phyloP scores from a whole-genome alignment of 2,888 invertebrate species.

The Listrodromus nycthemerus region DNA sequence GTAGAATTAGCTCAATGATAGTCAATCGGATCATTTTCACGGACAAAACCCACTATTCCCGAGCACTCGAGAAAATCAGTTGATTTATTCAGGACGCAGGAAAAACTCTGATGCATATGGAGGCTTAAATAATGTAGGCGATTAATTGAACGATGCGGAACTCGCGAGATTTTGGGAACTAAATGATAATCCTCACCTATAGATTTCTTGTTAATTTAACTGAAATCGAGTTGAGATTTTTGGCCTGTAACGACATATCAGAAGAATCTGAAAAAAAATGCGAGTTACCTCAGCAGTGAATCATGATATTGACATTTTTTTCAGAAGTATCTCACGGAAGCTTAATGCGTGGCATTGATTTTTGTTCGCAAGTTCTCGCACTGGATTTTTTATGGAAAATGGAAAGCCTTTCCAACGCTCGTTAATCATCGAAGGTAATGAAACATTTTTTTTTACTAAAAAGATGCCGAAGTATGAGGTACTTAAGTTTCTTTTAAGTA shows the following conservation, averaged over 20 bases:
- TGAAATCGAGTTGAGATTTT: neutral
- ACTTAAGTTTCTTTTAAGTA: slow-evolving; percentile 14
- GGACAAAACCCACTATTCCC: neutral
- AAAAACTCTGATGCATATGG: neutral
- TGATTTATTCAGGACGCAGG: neutral
- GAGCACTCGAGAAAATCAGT: neutral
- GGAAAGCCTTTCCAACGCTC: neutral
- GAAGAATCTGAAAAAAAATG: neutral
- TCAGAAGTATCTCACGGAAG: neutral
- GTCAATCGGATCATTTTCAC: neutral
- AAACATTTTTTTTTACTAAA: slow-evolving; percentile 4
- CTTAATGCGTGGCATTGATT: neutral
- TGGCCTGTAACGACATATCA: neutral
- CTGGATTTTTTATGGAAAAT: neutral
- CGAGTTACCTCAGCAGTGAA: neutral
- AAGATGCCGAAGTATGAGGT: neutral
- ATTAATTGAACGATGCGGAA: neutral
- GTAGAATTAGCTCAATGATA: neutral
- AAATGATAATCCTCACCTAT: neutral
- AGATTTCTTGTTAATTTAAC: neutral
- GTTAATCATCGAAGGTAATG: neutral
- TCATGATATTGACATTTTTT: neutral
- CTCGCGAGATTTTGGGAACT: neutral
- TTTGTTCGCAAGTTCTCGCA: neutral
- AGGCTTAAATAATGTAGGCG: neutral